Evolutionary conservation across 2,113 vertebrate genomes (phyloP), one percentile per base, ranked within the genome.

Genomic region (Solea senegalensis): DNA sequence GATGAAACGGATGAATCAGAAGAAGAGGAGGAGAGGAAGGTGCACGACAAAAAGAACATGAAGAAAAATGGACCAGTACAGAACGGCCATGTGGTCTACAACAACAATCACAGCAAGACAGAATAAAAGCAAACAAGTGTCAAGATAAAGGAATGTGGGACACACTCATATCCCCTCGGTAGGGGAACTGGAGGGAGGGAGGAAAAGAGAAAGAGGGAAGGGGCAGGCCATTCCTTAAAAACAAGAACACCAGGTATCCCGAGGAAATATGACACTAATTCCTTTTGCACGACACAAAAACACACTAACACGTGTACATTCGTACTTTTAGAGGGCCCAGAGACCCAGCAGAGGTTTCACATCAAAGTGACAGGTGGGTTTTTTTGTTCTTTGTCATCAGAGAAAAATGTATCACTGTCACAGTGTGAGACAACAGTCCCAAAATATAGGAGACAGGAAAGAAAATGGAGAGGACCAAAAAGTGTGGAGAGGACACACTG

Each of bases 1-100:
- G 97, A 98, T 0, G 97, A 98, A 91, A 98, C 96, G 0, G 97
- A 99, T 28, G 94, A 94, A 77, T 95, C 96, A 0, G 95, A 95
- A 44, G 96, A 95, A n/a, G 95, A 95, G 26, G 95, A 96, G 5
- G 95, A 94, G 16, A 94, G 95, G 11, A 93, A 93, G 49, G 93
- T 90, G 40, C 93, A 95, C 9, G 93, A 91, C 63, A 90, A 79
- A 28, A 81, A 83, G 2, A 65, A 72, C 26, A 83, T n/a, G 7
- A 88, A 76, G 39, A 96, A 94, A 87, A 95, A 95, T 12, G 93
- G 95, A 5, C 91, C 92, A 0, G 72, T 95, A 7, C 93, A 88
- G 87, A 98, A 99, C 0, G 96, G 97, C 40, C 94, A 97, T 81
- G 83, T 89, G 0, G 14, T 92, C 63, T 88, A 96, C 88, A 96